Percentiles rank a stretch among this genome's conserved stretches.
Conservation (phyloP, 2,888 invertebrate species). For the Volucella zonaria region DNA sequence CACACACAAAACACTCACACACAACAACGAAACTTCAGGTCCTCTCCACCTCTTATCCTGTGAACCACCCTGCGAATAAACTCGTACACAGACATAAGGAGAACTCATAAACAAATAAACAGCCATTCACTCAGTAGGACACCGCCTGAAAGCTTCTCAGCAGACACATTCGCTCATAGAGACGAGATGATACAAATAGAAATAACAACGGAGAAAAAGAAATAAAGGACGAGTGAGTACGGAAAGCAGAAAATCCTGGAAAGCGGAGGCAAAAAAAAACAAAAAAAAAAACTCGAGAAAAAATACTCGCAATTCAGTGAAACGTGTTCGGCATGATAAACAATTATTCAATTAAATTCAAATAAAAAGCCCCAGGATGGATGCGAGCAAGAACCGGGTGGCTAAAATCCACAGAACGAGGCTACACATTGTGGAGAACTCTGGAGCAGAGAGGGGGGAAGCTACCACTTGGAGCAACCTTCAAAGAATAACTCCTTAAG, state of each 20-base stretch:
- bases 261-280: conserved; percentile 20
- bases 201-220: conserved; percentile 37
- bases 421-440: conserved; percentile 7
- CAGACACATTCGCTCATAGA: conserved; percentile 70
- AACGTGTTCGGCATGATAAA: conserved; percentile 80
- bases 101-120: conserved; percentile 73
- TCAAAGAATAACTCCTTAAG: conserved; percentile 73
- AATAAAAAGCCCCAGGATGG: conserved; percentile 78
- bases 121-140: conserved; percentile 73
- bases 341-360: conserved; percentile 82
- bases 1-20: too few species aligned
- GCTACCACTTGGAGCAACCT: conserved; percentile 55
- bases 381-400: conserved; percentile 56
- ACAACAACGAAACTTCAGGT: conserved; percentile 19
- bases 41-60: conserved; percentile 4
- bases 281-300: conserved; percentile 44
- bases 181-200: conserved; percentile 60
- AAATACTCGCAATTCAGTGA: conserved; percentile 76
- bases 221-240: conserved; percentile 48
- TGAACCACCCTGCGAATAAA: conserved; percentile 9
- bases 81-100: conserved; percentile 36
- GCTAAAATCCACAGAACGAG: conserved; percentile 39
- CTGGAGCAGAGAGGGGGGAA: conserved; percentile 67
- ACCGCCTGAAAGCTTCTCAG: conserved; percentile 69
- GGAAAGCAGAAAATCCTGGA: too few species aligned